Conservation (phyloP, 1,140 invertebrate genomes). For the Lerema accius region DNA sequence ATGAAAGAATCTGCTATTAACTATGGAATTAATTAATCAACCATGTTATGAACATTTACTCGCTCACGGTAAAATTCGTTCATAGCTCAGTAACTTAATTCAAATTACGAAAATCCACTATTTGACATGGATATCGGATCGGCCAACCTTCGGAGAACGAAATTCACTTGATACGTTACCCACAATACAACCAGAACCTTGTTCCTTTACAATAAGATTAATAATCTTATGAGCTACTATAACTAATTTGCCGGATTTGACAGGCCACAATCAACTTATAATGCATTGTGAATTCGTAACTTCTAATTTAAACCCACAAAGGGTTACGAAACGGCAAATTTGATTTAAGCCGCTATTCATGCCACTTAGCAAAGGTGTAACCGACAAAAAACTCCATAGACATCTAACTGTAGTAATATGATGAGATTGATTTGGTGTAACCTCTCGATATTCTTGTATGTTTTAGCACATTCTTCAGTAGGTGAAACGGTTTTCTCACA, state of each 20-base stretch:
- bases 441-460: background rate
- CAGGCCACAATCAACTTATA: conserved; percentile 47
- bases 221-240: conserved; percentile 32
- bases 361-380: conserved; percentile 34
- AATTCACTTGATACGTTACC: conserved; percentile 23
- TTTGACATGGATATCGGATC: conserved; percentile 34
- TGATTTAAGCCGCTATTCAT: conserved; percentile 38
- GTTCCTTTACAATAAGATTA: conserved; percentile 16
- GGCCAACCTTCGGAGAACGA: conserved; percentile 19
- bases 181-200: conserved; percentile 16
- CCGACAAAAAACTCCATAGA: conserved; percentile 10
- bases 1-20: no score
- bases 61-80: no score
- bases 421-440: background rate
- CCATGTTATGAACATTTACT: no score
- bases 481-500: no score
- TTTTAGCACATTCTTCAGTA: background rate
- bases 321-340: conserved; percentile 45
- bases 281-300: conserved; percentile 47
- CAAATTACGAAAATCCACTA: conserved; percentile 34
- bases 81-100: conserved; percentile 35
- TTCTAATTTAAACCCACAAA: conserved; percentile 52
- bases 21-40: no score
- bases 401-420: conserved; percentile 7
- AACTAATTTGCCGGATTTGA: conserved; percentile 48